Evolutionary conservation across 2,797 vertebrate genomes (phyloP), one percentile per base, ranked within the genome.

Genomic region (Sebastiscus tertius): DNA sequence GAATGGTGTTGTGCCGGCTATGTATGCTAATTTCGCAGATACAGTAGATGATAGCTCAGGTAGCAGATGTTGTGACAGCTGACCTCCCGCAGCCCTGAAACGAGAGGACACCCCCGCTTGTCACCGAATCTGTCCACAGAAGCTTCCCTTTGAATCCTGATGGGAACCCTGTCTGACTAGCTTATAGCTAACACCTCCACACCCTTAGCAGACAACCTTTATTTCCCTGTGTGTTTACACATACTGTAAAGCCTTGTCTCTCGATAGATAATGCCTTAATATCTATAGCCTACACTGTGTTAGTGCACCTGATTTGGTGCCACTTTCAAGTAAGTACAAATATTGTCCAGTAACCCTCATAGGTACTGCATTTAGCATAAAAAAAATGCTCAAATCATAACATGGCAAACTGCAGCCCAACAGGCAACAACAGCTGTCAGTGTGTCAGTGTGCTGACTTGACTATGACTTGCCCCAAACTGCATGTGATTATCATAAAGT

Each of bases 1-100:
- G 46, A 31, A 62, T n/a, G 3, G 0, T 14, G 22, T 22, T 22
- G 36, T 20, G n/a, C 6, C 39, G 13, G 11, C 42, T 5, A 1
- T n/a, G 46, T 33, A 11, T 72, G 70, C n/a, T 72, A 9, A 4
- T 67, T 27, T 46, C 1, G 3, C 6, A 12, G 26, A 27, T n/a
- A 26, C 18, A 39, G 58, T n/a, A 76, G 56, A 7, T 33, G 73
- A 83, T 34, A 68, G 12, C 10, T 16, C 64, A 72, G 64, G 49
- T 65, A 75, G 68, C 86, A 88, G 85, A 60, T 88, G 86, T 76
- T 39, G 36, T 42, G 70, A 42, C 27, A 52, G 55, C 72, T 61
- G 34, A 81, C 27, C 62, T n/a, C 60, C 39, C 14, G 61, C 39
- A n/a, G 61, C 16, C 39, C 46, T 81, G 81, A 68, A 81, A 83